Evolutionary conservation across 1,140 invertebrate genomes (phyloP).

Genomic region (Drosophila grimshawi): DNA sequence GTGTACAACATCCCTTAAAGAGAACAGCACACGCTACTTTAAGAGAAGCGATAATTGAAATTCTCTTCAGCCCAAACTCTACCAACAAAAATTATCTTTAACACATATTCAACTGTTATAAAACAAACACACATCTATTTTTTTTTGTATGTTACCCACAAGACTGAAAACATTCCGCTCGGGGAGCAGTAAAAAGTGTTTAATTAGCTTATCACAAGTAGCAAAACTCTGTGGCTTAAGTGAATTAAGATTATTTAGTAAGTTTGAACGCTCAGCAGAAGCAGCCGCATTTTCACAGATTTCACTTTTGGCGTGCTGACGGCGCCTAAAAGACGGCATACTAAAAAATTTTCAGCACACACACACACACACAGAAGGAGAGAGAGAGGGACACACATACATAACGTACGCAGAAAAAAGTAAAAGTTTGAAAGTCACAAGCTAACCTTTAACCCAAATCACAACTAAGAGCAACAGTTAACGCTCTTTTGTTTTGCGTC

Average conservation of each 20-base stretch:
- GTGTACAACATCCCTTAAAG: conserved; percentile 30
- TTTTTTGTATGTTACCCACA: conserved; percentile 46
- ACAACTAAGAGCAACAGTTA: conserved; percentile 69
- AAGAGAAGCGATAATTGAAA: conserved; percentile 13
- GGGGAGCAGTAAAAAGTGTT: conserved; percentile 45
- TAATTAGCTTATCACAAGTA: conserved; percentile 61
- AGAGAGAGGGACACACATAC: conserved; percentile 7
- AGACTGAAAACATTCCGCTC: conserved; percentile 46
- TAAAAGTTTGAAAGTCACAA: conserved; percentile 71
- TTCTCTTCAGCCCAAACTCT: conserved; percentile 28
- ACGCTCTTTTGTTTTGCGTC: conserved; percentile 48
- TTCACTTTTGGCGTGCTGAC: conserved; percentile 20
- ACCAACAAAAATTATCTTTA: conserved; percentile 36
- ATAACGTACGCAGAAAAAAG: conserved; percentile 43
- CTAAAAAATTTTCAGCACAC: conserved; percentile 46
- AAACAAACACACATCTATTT: conserved; percentile 6
- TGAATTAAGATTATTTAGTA: conserved; percentile 47
- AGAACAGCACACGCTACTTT: conserved; percentile 17
- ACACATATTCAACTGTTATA: conserved; percentile 59
- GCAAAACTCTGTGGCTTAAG: conserved; percentile 24
- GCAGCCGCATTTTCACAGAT: background rate
- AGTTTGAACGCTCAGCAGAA: background rate
- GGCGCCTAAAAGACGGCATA: conserved; percentile 77
- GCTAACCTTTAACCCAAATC: conserved; percentile 81
- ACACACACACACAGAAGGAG: background rate